Evolutionary conservation across 2,888 invertebrate species (phyloP).

Genomic region (Coecobrya sp.): DNA sequence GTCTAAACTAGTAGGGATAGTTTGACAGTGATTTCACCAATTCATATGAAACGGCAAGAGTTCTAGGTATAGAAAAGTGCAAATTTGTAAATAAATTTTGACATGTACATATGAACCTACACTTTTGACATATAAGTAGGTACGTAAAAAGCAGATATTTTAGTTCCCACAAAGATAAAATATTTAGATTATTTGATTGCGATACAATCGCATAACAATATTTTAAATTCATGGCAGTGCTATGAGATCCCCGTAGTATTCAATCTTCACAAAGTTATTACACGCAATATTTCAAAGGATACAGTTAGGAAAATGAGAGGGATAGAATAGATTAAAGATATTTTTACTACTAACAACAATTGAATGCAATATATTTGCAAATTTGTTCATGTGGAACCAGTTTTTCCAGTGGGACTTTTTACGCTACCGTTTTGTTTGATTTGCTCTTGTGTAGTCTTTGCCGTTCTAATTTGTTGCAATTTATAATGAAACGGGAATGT

Average conservation of each 20-base stretch:
- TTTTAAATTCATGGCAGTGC: not conserved
- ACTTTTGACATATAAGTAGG: not conserved
- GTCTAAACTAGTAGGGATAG: not conserved
- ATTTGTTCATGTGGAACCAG: slow-evolving; percentile 64
- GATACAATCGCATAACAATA: not conserved
- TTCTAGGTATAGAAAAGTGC: not conserved
- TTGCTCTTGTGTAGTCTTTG: slow-evolving; percentile 52
- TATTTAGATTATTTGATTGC: not conserved
- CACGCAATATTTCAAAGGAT: not conserved
- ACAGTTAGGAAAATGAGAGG: slow-evolving; percentile 61
- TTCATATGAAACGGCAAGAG: not conserved
- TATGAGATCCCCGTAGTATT: not conserved
- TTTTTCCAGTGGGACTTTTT: slow-evolving; percentile 72
- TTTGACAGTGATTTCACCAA: not conserved
- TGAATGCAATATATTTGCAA: slow-evolving; percentile 38
- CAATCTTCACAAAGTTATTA: slow-evolving; percentile 1
- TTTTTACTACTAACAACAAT: not conserved
- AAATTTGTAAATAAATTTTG: slow-evolving; percentile 5
- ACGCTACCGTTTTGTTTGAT: slow-evolving; percentile 58
- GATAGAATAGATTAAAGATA: not conserved
- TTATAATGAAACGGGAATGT: slow-evolving; percentile 19
- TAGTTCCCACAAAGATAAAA: slow-evolving; percentile 27
- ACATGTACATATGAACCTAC: not conserved
- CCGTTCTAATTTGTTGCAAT: slow-evolving; percentile 65
- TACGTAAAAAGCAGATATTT: not conserved